Conservation (phyloP, 2,797 vertebrate species). For the Bryconaethiops microstoma region DNA sequence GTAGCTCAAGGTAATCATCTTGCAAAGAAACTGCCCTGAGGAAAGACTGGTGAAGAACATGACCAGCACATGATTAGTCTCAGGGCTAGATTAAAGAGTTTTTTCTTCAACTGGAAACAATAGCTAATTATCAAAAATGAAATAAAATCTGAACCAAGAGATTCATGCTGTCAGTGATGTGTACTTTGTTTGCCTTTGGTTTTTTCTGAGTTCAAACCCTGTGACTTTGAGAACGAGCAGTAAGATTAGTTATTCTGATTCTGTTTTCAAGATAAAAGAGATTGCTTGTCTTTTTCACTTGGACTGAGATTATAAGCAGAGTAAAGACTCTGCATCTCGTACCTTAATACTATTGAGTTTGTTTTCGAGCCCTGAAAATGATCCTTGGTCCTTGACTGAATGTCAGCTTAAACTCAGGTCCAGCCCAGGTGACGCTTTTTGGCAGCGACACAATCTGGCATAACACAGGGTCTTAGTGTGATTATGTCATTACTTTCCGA, state of each 20-base stretch:
- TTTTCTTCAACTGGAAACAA: slow-evolving; percentile 66
- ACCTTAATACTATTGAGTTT: slow-evolving; percentile 9
- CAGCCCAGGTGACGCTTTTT: slow-evolving; percentile 70
- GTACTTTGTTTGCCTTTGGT: slow-evolving; percentile 8
- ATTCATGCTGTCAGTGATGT: slow-evolving; percentile 20
- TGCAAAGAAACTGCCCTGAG: neutral
- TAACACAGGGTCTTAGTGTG: slow-evolving; percentile 71
- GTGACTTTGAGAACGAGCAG: neutral
- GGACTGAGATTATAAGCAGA: slow-evolving; percentile 15
- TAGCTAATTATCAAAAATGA: slow-evolving; percentile 57
- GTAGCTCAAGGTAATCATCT: neutral
- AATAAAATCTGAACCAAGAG: slow-evolving; percentile 62
- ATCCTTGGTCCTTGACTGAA: slow-evolving; percentile 53
- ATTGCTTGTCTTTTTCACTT: neutral
- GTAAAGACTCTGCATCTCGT: slow-evolving; percentile 11
- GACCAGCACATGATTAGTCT: slow-evolving; percentile 47
- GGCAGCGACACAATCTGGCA: slow-evolving; percentile 71
- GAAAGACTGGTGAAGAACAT: slow-evolving; percentile 5
- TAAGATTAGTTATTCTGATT: too few species aligned
- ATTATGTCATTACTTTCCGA: slow-evolving; percentile 81
- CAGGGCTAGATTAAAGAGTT: slow-evolving; percentile 71
- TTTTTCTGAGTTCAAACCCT: neutral
- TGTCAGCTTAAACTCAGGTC: slow-evolving; percentile 61
- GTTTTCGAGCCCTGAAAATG: slow-evolving; percentile 50
- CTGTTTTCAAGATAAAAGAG: neutral